Percentiles rank a stretch among this genome's conserved stretches.
Evolutionary conservation across 2,113 vertebrate species (phyloP).

Genomic region (Tympanuchus pallidicinctus): DNA sequence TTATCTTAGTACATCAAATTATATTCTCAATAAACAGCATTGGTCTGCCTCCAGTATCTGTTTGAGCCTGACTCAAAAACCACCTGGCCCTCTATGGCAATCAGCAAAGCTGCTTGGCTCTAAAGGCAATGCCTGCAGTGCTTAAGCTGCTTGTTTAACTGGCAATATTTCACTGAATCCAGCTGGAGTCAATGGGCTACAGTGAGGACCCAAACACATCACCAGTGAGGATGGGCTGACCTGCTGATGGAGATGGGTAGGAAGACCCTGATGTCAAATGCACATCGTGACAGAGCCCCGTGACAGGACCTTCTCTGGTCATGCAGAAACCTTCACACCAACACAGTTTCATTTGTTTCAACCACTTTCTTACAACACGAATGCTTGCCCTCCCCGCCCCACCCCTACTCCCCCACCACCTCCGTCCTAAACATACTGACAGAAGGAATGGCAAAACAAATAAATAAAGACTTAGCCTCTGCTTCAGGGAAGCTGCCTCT

Average conservation of each 20-base stretch:
- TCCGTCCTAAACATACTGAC: slow-evolving; percentile 38
- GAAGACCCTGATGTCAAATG: not conserved
- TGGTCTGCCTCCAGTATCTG: slow-evolving; percentile 24
- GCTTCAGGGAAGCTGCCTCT: slow-evolving; percentile 61
- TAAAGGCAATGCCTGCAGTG: not conserved
- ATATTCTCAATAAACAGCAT: slow-evolving; percentile 24
- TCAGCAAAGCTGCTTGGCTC: not conserved
- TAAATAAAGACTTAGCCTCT: slow-evolving; percentile 80
- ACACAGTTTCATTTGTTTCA: slow-evolving; percentile 59
- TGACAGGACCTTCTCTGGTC: not conserved
- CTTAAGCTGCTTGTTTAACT: rapidly evolving
- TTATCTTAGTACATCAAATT: slow-evolving; percentile 55
- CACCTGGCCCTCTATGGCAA: not conserved
- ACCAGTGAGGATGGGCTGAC: not conserved
- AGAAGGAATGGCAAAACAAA: slow-evolving; percentile 76
- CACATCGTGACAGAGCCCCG: rapidly evolving
- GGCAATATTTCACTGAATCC: not conserved
- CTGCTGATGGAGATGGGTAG: not conserved
- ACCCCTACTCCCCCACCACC: not conserved
- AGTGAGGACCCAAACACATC: not conserved
- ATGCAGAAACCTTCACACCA: slow-evolving; percentile 61
- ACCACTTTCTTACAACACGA: slow-evolving; percentile 59
- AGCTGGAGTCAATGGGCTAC: not conserved
- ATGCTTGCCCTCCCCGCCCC: not conserved
- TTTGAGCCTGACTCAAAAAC: not conserved